Percentiles rank a stretch among this genome's conserved stretches.
Conservation (phyloP, 2,888 invertebrate genomes). For the Heliothis peltigera region DNA sequence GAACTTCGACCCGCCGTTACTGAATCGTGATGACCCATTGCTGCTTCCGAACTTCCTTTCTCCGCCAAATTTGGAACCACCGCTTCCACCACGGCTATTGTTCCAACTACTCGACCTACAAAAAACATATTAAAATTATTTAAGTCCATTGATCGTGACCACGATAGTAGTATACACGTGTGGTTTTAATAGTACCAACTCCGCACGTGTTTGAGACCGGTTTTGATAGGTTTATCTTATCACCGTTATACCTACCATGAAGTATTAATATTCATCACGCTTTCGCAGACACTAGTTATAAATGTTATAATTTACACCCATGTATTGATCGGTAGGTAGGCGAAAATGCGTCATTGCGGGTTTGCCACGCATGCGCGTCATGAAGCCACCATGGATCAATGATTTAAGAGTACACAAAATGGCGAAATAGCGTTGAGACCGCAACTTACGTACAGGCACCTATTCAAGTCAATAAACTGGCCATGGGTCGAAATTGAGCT, state of each 20-base stretch:
- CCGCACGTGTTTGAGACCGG: slow-evolving; percentile 21
- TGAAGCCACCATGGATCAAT: slow-evolving; percentile 45
- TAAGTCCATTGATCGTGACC: neutral
- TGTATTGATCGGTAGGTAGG: slow-evolving; percentile 29
- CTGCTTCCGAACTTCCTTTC: slow-evolving; percentile 78
- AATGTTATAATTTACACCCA: neutral
- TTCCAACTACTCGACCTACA: slow-evolving; percentile 86
- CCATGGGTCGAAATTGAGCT: neutral
- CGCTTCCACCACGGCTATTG: slow-evolving; percentile 85
- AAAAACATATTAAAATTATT: slow-evolving; percentile 28
- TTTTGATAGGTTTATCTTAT: slow-evolving; percentile 3
- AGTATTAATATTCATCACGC: slow-evolving; percentile 32
- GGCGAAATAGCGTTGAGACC: slow-evolving; percentile 23
- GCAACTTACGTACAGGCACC: too few relatives aligned
- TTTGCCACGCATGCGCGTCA: slow-evolving; percentile 47
- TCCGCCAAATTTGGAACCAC: slow-evolving; percentile 79
- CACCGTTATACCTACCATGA: slow-evolving; percentile 24
- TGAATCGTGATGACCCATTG: slow-evolving; percentile 69
- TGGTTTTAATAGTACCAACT: neutral
- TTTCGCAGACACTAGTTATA: too few relatives aligned
- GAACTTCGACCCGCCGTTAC: slow-evolving; percentile 76
- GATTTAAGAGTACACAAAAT: slow-evolving; percentile 46
- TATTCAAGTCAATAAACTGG: too few relatives aligned
- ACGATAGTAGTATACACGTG: slow-evolving; percentile 20
- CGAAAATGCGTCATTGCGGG: slow-evolving; percentile 42